Conservation (phyloP, 2,888 invertebrate species). For the Brachypalpus laphriformis region DNA sequence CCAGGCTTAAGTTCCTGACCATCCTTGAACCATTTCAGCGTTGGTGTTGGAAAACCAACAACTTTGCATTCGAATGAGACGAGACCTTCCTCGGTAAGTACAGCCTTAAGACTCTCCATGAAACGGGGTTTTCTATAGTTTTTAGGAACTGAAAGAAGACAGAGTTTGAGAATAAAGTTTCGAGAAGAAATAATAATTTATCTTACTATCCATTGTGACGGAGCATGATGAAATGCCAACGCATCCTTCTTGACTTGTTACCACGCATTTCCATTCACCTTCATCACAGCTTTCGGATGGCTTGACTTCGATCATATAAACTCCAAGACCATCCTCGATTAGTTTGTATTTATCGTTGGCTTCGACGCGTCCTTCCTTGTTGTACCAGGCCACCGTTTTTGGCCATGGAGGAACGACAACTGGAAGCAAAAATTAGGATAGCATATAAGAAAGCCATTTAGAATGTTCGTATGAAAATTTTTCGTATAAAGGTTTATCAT, state of each 20-base stretch:
- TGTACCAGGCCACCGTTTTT: slow-evolving; percentile 92
- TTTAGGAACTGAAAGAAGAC: slow-evolving; percentile 88
- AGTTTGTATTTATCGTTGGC: slow-evolving; percentile 88
- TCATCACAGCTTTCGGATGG: slow-evolving; percentile 91
- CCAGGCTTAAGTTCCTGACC: slow-evolving; percentile 95
- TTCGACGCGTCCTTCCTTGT: slow-evolving; percentile 91
- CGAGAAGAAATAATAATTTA: too few species aligned
- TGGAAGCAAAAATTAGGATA: slow-evolving; percentile 76
- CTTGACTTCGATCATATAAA: slow-evolving; percentile 89
- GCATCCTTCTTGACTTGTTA: slow-evolving; percentile 89
- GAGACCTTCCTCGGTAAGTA: slow-evolving; percentile 94
- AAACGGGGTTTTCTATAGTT: slow-evolving; percentile 95
- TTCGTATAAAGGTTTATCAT: too few species aligned
- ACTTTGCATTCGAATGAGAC: slow-evolving; percentile 97
- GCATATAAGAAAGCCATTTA: too few species aligned
- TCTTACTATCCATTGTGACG: slow-evolving; percentile 91
- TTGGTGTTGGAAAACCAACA: slow-evolving; percentile 94
- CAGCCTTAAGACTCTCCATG: slow-evolving; percentile 94
- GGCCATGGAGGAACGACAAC: slow-evolving; percentile 94
- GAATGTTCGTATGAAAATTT: too few species aligned
- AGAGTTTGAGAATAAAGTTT: not conserved
- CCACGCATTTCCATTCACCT: slow-evolving; percentile 95
- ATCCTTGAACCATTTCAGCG: slow-evolving; percentile 95
- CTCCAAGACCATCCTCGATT: slow-evolving; percentile 92
- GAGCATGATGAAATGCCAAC: slow-evolving; percentile 90